Evolutionary conservation across 53 echinoderm and acorn worm genomes (phyloP), one percentile per base, ranked within the genome.

Genomic region (Hippasteria phrygiana): DNA sequence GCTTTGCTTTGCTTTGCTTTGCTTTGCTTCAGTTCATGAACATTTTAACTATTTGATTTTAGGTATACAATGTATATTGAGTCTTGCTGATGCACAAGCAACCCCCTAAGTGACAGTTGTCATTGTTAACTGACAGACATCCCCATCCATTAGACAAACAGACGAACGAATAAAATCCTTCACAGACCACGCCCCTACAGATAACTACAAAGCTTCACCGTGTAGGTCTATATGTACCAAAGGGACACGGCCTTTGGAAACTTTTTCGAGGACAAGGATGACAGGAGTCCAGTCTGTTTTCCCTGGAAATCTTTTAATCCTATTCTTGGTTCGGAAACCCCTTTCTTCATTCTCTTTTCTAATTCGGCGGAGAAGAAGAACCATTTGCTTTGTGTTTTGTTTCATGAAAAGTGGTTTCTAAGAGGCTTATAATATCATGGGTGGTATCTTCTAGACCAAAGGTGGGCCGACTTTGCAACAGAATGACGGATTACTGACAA

Each of bases 261-360:
- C 11, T 34, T 34, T 29, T 26, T 4, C 50, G 76, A 76, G 43
- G 76, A 7, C 73, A 6, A 37, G 2, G 31, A 5, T 54, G 29
- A 42, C 20, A 22, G 26, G 22, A 24, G n/a, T 9, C 8, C 59
- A 0, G 59, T 24, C 26, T 59, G 59, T 59, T 26, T 59, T 59
- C 59, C 66, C 31, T 82, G 82, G 65, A 82, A 65, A 82, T 66
- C 82, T 20, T 62, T 18, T 82, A 82, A 82, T 82, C 82, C 66
- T 24, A 41, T 16, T 43, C 40, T 65, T 13, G 55, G 59, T 56
- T 45, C 46, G n/a, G 17, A 45, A 82, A 62, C 63, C 17, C 46
- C 32, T 62, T 27, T 40, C 62, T 62, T 80, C 62, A 10, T 27
- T 55, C 63, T 31, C 1, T 22, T 33, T 37, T 24, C 12, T 55